Conservation (phyloP, 2,888 invertebrate species). For the Epinotia brunnichana region DNA sequence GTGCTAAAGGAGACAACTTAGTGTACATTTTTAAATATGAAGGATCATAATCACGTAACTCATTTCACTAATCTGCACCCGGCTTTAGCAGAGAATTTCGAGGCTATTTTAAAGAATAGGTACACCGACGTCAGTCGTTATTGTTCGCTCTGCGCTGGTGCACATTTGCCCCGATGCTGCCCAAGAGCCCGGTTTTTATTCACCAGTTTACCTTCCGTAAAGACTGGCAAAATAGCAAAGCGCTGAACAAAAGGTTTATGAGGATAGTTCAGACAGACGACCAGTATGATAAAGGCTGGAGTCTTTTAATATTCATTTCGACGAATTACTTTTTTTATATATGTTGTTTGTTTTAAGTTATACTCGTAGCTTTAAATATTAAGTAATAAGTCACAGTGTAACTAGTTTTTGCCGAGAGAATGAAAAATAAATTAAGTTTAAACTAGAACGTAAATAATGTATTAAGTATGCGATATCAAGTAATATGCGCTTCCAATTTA, state of each 20-base stretch:
- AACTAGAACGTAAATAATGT: too few species aligned
- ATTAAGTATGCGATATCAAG: too few species aligned
- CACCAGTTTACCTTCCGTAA: slow-evolving; percentile 22
- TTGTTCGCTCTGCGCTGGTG: slow-evolving; percentile 3
- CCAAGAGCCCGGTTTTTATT: slow-evolving; percentile 20
- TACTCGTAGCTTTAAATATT: not conserved
- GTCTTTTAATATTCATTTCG: not conserved
- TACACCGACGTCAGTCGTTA: slow-evolving; percentile 11
- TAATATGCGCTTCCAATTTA: too few species aligned
- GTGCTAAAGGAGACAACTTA: slow-evolving; percentile 26
- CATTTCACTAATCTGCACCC: slow-evolving; percentile 38
- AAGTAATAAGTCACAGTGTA: too few species aligned
- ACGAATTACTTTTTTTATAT: not conserved
- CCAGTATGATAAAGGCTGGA: not conserved
- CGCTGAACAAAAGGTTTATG: slow-evolving; percentile 10
- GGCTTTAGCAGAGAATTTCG: slow-evolving; percentile 21
- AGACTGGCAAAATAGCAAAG: slow-evolving; percentile 23
- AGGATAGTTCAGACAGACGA: slow-evolving; percentile 2
- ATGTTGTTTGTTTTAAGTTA: not conserved
- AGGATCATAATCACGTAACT: slow-evolving; percentile 18
- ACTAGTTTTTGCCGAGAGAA: not conserved
- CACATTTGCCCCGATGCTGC: not conserved
- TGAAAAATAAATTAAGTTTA: too few species aligned
- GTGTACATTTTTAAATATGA: slow-evolving; percentile 32
- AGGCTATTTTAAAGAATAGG: slow-evolving; percentile 32